Evolutionary conservation across 2,113 vertebrate species (phyloP).

Genomic region (Channa maculata): DNA sequence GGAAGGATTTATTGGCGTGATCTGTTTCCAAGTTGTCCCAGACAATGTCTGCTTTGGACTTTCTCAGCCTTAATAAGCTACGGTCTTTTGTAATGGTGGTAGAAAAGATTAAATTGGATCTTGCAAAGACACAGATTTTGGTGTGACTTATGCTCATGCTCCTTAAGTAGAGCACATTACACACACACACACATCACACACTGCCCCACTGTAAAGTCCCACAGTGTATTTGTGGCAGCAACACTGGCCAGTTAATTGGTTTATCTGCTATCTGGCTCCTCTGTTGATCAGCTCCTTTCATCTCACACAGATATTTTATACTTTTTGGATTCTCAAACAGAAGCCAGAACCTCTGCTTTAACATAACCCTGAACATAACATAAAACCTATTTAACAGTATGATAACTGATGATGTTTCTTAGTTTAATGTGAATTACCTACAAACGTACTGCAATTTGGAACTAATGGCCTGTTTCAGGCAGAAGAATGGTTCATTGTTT

Average conservation of each 20-base stretch:
- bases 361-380: not conserved
- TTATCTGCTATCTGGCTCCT: slow-evolving; percentile 1
- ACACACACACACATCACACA: not conserved
- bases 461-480: not conserved
- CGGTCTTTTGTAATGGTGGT: slow-evolving; percentile 7
- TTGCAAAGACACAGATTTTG: slow-evolving; percentile 5
- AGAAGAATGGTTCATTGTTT: not conserved
- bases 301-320: not conserved
- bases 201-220: not conserved
- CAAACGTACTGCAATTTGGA: not conserved
- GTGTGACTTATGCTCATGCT: not conserved
- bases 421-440: not conserved
- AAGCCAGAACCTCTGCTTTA: not conserved
- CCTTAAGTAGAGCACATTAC: slow-evolving; percentile 6
- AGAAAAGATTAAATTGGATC: slow-evolving; percentile 13
- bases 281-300: slow-evolving; percentile 15
- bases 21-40: slow-evolving; percentile 23
- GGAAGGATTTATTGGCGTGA: slow-evolving; percentile 14
- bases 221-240: slow-evolving; percentile 2
- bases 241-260: slow-evolving; percentile 1
- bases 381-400: not conserved
- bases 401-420: not conserved
- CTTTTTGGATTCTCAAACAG: not conserved
- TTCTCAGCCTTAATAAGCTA: slow-evolving; percentile 1
- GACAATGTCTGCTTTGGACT: slow-evolving; percentile 14